These are phyloP conservation scores for Nannoperca australis DNA, from an alignment of 2,797 vertebrate genomes.

Conservation along the genomic window DNA sequence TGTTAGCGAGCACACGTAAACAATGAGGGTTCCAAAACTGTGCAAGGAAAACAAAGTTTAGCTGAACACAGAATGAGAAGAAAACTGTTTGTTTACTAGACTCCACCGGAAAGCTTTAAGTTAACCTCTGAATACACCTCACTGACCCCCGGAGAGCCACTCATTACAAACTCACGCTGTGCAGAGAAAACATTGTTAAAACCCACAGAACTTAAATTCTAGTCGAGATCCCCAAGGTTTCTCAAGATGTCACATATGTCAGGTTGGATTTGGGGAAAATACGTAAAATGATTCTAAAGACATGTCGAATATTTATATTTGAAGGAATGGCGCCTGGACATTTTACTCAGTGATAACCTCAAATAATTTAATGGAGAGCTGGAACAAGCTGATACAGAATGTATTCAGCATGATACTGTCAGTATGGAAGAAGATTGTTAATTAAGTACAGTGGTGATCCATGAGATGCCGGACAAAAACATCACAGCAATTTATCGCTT, in stretches of 20 bases:
- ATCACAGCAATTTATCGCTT: slow-evolving; percentile 28
- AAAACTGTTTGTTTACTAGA: neutral
- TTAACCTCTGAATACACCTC: slow-evolving; percentile 11
- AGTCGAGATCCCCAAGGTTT: neutral
- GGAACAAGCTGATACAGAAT: neutral
- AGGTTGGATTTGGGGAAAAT: neutral
- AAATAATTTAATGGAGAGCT: neutral
- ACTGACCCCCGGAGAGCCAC: neutral
- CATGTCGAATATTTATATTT: neutral
- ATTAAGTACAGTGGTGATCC: neutral
- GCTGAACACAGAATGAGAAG: neutral
- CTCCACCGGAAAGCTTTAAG: neutral
- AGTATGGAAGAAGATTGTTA: neutral
- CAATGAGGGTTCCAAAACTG: neutral
- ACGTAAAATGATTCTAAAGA: neutral
- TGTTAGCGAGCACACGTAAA: neutral
- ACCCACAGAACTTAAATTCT: neutral
- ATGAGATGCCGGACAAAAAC: slow-evolving; percentile 2
- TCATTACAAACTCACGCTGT: slow-evolving; percentile 12
- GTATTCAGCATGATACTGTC: no score
- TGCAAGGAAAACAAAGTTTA: neutral
- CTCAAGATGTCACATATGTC: neutral
- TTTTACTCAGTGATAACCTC: no score
- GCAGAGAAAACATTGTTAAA: neutral
- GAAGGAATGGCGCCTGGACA: neutral